phyloP scores from a whole-genome alignment of 2,113 vertebrate species.

The Odobenus rosmarus region DNA sequence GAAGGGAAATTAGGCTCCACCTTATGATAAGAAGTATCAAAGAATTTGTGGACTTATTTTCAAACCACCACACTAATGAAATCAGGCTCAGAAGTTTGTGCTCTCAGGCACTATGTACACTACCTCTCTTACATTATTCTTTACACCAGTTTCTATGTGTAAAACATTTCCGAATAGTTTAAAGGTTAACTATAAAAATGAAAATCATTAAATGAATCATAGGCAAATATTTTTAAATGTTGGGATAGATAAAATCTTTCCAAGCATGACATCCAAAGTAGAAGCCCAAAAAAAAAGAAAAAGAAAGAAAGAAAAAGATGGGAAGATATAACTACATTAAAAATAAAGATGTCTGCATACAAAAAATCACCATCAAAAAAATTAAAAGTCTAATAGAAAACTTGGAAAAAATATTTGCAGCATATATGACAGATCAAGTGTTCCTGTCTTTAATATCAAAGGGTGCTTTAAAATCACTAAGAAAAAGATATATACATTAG shows the following conservation, averaged over 20 bases:
- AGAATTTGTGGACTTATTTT: conserved; percentile 24
- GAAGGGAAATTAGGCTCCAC: neutral
- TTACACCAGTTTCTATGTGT: neutral
- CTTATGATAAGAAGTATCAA: neutral
- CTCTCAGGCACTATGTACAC: neutral
- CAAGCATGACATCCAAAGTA: neutral
- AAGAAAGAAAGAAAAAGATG: neutral
- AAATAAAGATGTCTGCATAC: neutral
- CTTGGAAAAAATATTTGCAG: neutral
- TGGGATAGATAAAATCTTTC: neutral
- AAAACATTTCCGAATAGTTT: conserved; percentile 13
- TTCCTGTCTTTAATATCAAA: neutral
- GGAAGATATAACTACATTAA: neutral
- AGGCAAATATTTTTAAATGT: conserved; percentile 9
- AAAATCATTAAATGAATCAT: neutral
- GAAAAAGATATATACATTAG: neutral
- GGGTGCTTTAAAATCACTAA: neutral
- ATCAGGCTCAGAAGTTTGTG: neutral
- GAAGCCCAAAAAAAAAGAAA: neutral
- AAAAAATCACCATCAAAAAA: neutral
- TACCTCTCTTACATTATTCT: neutral
- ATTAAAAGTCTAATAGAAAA: conserved; percentile 27
- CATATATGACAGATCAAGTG: neutral
- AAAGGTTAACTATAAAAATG: conserved; percentile 11
- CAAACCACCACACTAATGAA: neutral